Conservation (phyloP, 2,797 vertebrate species). For the Gorsachius magnificus region DNA sequence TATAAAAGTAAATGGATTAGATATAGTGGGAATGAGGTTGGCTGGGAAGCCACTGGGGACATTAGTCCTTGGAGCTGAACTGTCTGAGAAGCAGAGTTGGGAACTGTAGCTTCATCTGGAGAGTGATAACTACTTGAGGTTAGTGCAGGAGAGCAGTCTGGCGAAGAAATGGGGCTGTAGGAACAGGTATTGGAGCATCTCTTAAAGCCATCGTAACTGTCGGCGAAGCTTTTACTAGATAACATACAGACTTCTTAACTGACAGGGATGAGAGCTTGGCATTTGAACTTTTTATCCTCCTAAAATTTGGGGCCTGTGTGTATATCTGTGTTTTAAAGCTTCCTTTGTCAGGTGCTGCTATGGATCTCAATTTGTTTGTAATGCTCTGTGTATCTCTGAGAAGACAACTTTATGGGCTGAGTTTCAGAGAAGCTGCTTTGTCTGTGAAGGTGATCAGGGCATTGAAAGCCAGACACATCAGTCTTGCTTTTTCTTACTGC, state of each 20-base stretch:
- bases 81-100: background rate
- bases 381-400: background rate
- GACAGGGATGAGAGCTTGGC: background rate
- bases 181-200: background rate
- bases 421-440: background rate
- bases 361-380: background rate
- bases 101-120: background rate
- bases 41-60: background rate
- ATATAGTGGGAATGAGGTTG: background rate
- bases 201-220: background rate
- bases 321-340: background rate
- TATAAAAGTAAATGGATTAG: background rate
- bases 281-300: background rate
- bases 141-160: background rate
- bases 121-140: background rate
- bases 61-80: background rate
- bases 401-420: background rate
- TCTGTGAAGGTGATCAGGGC: background rate
- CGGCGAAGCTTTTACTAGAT: background rate
- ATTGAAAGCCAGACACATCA: background rate
- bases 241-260: background rate
- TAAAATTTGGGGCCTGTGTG: background rate
- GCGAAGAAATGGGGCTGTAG: background rate
- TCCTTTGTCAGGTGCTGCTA: background rate
- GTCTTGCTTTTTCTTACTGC: background rate